Percentiles rank a stretch among this genome's conserved stretches.
These are phyloP conservation scores for Chinchilla lanigera DNA, from an alignment of 2,113 vertebrate species.

Conservation along the genomic window DNA sequence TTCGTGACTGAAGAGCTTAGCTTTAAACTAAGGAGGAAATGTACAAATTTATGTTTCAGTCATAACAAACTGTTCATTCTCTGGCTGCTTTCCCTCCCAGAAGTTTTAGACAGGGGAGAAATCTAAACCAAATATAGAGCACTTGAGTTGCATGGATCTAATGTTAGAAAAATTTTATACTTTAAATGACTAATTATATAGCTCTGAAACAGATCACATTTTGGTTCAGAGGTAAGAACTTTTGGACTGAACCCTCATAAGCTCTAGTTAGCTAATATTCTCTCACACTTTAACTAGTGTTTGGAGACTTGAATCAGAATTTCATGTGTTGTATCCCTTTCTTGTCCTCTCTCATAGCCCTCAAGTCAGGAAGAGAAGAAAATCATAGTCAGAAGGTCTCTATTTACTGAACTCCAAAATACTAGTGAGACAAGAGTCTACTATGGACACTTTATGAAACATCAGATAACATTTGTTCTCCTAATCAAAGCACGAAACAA, in stretches of 20 bases:
- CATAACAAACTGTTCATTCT: constrained; percentile 76
- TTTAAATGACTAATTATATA: constrained; percentile 63
- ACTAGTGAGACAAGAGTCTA: constrained; percentile 41
- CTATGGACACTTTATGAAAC: constrained; percentile 56
- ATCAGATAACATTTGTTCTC: constrained; percentile 32
- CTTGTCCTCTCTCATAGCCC: constrained; percentile 33
- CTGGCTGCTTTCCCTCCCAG: constrained; percentile 72
- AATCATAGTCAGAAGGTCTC: constrained; percentile 19
- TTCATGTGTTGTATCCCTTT: background rate
- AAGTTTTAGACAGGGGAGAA: constrained; percentile 74
- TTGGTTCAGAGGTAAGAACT: constrained; percentile 47
- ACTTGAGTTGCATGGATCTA: constrained; percentile 67
- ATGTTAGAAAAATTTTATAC: constrained; percentile 66
- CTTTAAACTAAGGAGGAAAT: constrained; percentile 65
- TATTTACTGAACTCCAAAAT: constrained; percentile 42
- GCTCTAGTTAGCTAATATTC: constrained; percentile 41
- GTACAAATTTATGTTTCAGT: constrained; percentile 74
- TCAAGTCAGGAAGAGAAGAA: constrained; percentile 44
- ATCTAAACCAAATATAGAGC: constrained; percentile 79
- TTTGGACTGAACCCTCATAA: constrained; percentile 8
- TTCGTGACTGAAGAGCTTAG: constrained; percentile 67
- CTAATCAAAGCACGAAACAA: background rate
- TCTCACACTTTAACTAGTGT: constrained; percentile 46
- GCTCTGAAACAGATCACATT: constrained; percentile 51
- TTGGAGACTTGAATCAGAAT: constrained; percentile 39